Base-by-base conservation (phyloP, 2,888 invertebrate species). In the Agriopis aurantiaria region DNA sequence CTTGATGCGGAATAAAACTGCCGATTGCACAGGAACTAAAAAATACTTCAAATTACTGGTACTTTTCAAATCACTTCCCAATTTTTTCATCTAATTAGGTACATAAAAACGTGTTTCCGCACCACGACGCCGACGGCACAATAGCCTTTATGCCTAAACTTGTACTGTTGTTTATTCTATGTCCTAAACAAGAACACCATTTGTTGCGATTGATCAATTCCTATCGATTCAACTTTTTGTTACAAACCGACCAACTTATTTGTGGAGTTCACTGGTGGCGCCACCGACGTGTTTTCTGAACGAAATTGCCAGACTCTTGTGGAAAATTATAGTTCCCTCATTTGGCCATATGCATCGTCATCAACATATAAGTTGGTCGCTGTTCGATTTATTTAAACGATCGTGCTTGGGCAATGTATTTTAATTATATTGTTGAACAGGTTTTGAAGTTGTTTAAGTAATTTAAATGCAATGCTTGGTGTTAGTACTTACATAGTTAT, bases 151-250 rank as follows among this genome's bases (percentile, higher is more conserved):
- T 14, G 5, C 12, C 17, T 45, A 52, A 23, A 33, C 23, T 52
- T 10, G 11, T 11, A n/a, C 17, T 11, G 11, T 14, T 43, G 6
- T 45, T 43, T 57, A 65, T 63, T 49, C 48, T 45, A 17, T 45
- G 45, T n/a, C 56, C 46, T 57, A 53, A 69, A 65, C 56, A 61
- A 65, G 52, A 61, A 52, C n/a, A 41, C 56, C 45, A 56, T 58
- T 69, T 68, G 67, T 65, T 52, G 65, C 69, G 58, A 73, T 55
- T 60, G 69, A 72, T 72, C 69, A 69, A 65, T 65, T 71, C 11
- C 65, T 63, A 68, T 68, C 71, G 65, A 72, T 75, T 65, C 65
- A 0, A 60, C 48, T 62, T 74, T 75, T 75, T 75, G 65, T 68
- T 53, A 23, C 23, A 9, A 17, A 11, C 7, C 23, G 11, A 12